Conservation (phyloP, 2,888 invertebrate species). For the Drosophila prolongata region DNA sequence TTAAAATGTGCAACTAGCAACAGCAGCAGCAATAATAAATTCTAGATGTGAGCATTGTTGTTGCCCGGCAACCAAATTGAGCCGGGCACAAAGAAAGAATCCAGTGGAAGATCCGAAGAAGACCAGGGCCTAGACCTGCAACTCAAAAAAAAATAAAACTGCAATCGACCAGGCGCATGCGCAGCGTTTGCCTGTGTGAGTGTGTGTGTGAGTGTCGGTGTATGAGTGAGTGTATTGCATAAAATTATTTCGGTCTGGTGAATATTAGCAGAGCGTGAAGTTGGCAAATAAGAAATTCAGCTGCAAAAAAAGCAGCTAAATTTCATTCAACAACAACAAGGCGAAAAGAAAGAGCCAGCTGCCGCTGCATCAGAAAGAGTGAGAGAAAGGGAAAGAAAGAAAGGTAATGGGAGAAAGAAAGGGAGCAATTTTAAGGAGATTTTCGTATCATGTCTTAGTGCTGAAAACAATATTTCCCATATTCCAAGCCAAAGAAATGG, state of each 20-base stretch:
- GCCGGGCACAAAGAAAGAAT: conserved; percentile 39
- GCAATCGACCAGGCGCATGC: conserved; percentile 64
- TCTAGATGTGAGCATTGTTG: conserved; percentile 74
- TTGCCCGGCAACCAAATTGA: conserved; percentile 67
- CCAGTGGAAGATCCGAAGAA: conserved; percentile 49
- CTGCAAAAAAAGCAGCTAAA: conserved; percentile 66
- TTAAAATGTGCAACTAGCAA: conserved; percentile 78
- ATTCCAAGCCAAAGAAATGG: conserved; percentile 1
- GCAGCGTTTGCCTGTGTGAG: conserved; percentile 54
- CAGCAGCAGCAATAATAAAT: conserved; percentile 48
- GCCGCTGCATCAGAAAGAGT: conserved; percentile 38
- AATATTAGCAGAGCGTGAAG: conserved; percentile 84
- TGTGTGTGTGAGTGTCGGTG: conserved; percentile 23
- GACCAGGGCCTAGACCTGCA: conserved; percentile 51
- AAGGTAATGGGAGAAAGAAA: conserved; percentile 9
- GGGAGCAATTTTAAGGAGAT: conserved; percentile 1
- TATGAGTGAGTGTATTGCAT: conserved; percentile 82
- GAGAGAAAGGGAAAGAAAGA: conserved; percentile 26
- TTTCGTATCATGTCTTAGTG: not conserved
- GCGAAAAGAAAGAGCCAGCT: conserved; percentile 42
- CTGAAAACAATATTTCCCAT: not conserved
- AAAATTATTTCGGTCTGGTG: conserved; percentile 85
- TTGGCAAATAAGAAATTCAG: conserved; percentile 83
- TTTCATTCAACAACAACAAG: conserved; percentile 70
- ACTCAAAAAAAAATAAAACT: conserved; percentile 11